Base-by-base conservation (phyloP, 2,113 vertebrate genomes). In the Candoia aspera region DNA sequence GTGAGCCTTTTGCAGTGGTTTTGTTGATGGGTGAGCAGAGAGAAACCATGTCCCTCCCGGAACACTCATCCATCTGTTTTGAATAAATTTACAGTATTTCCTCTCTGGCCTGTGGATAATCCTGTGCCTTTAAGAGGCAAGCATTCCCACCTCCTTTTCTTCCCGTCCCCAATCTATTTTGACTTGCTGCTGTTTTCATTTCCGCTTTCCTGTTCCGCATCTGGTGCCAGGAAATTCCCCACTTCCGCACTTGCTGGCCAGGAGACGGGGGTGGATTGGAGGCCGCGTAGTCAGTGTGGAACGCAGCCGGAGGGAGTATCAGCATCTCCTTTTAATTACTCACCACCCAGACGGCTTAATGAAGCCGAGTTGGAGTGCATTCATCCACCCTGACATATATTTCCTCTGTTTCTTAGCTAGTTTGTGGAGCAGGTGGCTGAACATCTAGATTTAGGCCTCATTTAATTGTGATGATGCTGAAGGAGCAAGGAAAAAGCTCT, bases 191-290 rank as follows among this genome's bases (percentile, higher is more conserved):
- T 79, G 89, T 54, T 87, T 79, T 85, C 87, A 83, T 92, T 90
- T 87, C 92, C 88, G 89, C 88, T 84, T 87, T 90, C 92, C 88
- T 90, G 84, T 90, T 93, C 92, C 92, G 89, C 89, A 19, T 10
- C 17, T 24, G 89, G 89, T 90, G 92, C 92, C 92, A 90, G 92
- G 92, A 90, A 90, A 90, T 90, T 86, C 92, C 88, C 62, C 89
- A 84, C 88, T 90, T 90, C 92, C 88, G 89, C 87, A 8, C 87
- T 55, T 5, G 57, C 87, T 33, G 57, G 73, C 87, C 87, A 84
- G 55, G 91, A 53, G 86, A 6, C 26, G 86, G 86, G 54, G 73
- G 91, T 58, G 91, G 87, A 53, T 73, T 21, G 86, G 68, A 60
- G 68, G 91, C 86, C 26, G 86, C 91, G 91, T 92, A n/a, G 91